Conservation (phyloP, 2,888 invertebrate genomes). For the Nemapogon koenigi region DNA sequence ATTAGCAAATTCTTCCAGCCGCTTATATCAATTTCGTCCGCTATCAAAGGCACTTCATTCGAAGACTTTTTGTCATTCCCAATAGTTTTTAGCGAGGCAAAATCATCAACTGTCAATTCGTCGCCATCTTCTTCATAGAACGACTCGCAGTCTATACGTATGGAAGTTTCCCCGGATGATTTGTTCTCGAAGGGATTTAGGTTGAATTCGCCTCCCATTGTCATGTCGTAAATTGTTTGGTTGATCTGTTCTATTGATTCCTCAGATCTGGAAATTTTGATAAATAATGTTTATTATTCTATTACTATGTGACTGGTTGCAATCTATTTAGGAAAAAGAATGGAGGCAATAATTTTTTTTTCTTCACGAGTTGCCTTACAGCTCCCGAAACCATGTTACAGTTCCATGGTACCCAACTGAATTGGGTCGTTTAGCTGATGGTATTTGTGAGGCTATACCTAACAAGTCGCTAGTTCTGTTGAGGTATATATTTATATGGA, state of each 20-base stretch:
- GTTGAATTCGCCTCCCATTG: constrained; percentile 47
- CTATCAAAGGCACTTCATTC: constrained; percentile 38
- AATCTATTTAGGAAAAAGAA: too few relatives aligned
- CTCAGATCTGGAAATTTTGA: constrained; percentile 32
- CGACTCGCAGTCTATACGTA: constrained; percentile 47
- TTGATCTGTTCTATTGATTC: constrained; percentile 57
- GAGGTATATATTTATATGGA: too few relatives aligned
- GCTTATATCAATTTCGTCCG: constrained; percentile 56
- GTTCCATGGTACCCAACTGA: too few relatives aligned
- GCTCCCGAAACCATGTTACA: too few relatives aligned
- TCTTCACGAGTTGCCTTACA: too few relatives aligned
- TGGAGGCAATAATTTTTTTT: too few relatives aligned
- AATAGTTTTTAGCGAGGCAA: constrained; percentile 52
- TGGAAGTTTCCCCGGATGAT: constrained; percentile 38
- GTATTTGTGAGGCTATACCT: too few relatives aligned
- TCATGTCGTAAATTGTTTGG: constrained; percentile 60
- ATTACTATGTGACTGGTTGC: too few relatives aligned
- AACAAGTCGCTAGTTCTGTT: too few relatives aligned
- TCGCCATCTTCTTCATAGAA: constrained; percentile 43
- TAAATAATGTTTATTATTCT: too few relatives aligned
- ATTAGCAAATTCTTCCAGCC: constrained; percentile 53
- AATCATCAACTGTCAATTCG: constrained; percentile 52
- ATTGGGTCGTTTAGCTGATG: too few relatives aligned
- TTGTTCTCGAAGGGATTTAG: constrained; percentile 52
- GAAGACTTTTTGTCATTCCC: constrained; percentile 5